Percentiles rank a stretch among this genome's conserved stretches.
Conservation (phyloP, 1,140 invertebrate species). For the Scaptomyza pallida region DNA sequence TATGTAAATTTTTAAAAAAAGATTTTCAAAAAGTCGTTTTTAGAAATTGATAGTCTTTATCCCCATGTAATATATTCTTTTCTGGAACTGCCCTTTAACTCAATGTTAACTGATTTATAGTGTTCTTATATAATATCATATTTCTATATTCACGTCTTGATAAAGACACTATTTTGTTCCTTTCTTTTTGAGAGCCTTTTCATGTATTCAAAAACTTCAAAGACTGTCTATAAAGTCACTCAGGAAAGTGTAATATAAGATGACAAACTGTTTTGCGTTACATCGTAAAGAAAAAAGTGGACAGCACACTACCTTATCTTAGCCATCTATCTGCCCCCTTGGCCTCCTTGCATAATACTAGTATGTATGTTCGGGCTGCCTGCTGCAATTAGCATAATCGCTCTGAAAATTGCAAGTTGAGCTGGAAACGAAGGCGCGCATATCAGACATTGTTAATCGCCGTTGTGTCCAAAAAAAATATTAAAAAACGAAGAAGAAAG, state of each 20-base stretch:
- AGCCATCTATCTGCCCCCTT: constrained; percentile 3
- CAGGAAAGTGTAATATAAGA: constrained; percentile 7
- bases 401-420: constrained; percentile 70
- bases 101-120: too few relatives aligned
- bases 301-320: constrained; percentile 24
- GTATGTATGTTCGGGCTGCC: constrained; percentile 21
- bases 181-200: too few relatives aligned
- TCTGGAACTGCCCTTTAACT: too few relatives aligned
- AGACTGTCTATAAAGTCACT: neutral
- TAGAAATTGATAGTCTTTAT: too few relatives aligned
- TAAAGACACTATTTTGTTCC: too few relatives aligned
- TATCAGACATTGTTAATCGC: constrained; percentile 65
- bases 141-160: too few relatives aligned
- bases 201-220: too few relatives aligned
- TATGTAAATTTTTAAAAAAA: too few relatives aligned
- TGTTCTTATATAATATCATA: too few relatives aligned
- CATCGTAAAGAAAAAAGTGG: constrained; percentile 13
- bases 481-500: neutral
- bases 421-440: constrained; percentile 48
- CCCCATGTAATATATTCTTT: too few relatives aligned
- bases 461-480: constrained; percentile 1
- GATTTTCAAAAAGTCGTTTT: too few relatives aligned
- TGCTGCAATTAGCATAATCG: constrained; percentile 79
- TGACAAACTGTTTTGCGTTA: constrained; percentile 18
- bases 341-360: neutral